Conservation (phyloP, 2,888 invertebrate species). For the Drosophila monieri region DNA sequence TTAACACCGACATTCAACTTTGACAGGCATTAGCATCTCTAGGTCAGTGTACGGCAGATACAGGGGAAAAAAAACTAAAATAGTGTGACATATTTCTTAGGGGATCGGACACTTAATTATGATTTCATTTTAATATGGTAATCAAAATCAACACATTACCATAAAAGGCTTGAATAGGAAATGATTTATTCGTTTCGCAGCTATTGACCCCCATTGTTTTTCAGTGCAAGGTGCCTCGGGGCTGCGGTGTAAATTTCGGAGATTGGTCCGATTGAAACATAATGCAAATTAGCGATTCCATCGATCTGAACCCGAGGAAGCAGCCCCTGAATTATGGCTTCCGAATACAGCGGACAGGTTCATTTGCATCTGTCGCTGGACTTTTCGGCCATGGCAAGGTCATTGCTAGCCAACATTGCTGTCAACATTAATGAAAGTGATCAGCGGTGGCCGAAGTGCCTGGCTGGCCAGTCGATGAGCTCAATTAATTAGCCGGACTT, state of each 20-base stretch:
- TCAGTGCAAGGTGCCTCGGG: not conserved
- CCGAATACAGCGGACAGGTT: slow-evolving; percentile 47
- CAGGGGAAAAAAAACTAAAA: not conserved
- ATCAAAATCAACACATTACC: not conserved
- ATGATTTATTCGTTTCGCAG: not conserved
- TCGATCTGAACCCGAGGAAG: slow-evolving; percentile 28
- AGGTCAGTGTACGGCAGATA: slow-evolving; percentile 57
- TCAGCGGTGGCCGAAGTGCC: slow-evolving; percentile 20
- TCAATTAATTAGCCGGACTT: slow-evolving; percentile 63
- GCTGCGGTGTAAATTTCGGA: slow-evolving; percentile 19
- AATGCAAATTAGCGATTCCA: slow-evolving; percentile 41
- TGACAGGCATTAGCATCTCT: slow-evolving; percentile 67
- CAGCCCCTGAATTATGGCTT: slow-evolving; percentile 44
- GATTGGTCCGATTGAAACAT: slow-evolving; percentile 48
- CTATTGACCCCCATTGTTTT: not conserved
- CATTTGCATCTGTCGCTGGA: slow-evolving; percentile 53
- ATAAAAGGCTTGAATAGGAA: not conserved
- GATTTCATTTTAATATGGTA: not conserved
- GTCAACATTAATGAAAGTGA: slow-evolving; percentile 68
- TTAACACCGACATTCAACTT: slow-evolving; percentile 73
- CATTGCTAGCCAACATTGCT: slow-evolving; percentile 38
- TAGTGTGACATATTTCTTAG: not conserved
- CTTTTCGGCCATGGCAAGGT: slow-evolving; percentile 56
- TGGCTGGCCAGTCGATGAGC: slow-evolving; percentile 37
- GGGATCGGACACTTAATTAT: not conserved